phyloP scores from a whole-genome alignment of 1,140 invertebrate genomes.

The Hesperophylax magnus region DNA sequence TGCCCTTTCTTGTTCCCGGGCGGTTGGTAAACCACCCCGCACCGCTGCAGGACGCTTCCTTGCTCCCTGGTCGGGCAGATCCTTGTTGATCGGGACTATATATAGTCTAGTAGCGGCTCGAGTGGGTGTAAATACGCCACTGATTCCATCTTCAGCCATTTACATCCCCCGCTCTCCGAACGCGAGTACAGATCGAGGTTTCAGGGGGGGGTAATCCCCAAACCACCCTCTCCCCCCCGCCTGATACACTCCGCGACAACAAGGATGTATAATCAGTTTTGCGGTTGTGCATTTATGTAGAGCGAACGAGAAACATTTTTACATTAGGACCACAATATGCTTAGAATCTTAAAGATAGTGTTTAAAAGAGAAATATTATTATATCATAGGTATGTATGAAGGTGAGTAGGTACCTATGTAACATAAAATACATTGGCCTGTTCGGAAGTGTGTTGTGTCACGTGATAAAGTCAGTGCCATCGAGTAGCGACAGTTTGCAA shows the following conservation, averaged over 20 bases:
- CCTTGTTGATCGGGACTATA: background rate
- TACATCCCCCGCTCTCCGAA: slow-evolving; percentile 9
- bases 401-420: too few relatives aligned
- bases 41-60: too few relatives aligned
- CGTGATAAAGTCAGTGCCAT: too few relatives aligned
- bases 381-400: too few relatives aligned
- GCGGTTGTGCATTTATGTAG: slow-evolving; percentile 3
- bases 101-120: slow-evolving; percentile 3
- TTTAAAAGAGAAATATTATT: too few relatives aligned
- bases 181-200: background rate
- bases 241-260: slow-evolving; percentile 13
- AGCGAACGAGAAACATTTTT: slow-evolving; percentile 8
- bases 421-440: too few relatives aligned
- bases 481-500: too few relatives aligned
- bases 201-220: background rate
- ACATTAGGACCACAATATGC: background rate
- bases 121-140: slow-evolving; percentile 21
- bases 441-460: too few relatives aligned
- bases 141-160: slow-evolving; percentile 13
- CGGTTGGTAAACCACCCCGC: too few relatives aligned
- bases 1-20: too few relatives aligned
- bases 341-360: too few relatives aligned
- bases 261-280: slow-evolving; percentile 19
- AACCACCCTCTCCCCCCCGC: background rate
- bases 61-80: background rate